These are phyloP conservation scores for Sturmia bella DNA, from an alignment of 2,888 invertebrate genomes.

Conservation along the genomic window DNA sequence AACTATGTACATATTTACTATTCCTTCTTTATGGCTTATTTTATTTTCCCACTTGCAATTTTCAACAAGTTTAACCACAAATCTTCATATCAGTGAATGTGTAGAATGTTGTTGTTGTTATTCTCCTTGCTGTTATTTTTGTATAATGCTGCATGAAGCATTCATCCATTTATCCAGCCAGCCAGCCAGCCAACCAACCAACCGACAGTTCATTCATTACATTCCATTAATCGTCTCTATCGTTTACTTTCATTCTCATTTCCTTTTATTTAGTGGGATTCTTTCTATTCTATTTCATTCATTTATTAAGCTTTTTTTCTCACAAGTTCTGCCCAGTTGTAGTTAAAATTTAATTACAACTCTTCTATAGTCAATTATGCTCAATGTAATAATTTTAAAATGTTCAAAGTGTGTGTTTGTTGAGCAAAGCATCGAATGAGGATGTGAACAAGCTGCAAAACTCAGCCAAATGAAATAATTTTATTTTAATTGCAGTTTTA, in stretches of 20 bases:
- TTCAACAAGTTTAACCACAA: constrained; percentile 64
- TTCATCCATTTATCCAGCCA: neutral
- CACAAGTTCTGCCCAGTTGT: constrained; percentile 42
- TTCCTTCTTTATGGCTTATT: constrained; percentile 21
- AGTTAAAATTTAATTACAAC: constrained; percentile 66
- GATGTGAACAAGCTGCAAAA: constrained; percentile 3
- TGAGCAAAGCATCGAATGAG: neutral
- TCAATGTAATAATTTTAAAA: constrained; percentile 26
- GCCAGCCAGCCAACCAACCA: neutral
- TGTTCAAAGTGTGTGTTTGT: neutral
- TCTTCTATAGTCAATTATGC: constrained; percentile 58
- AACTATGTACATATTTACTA: neutral
- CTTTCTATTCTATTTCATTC: constrained; percentile 28
- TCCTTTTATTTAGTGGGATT: constrained; percentile 35
- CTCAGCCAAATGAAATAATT: constrained; percentile 33
- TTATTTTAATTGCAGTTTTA: constrained; percentile 34
- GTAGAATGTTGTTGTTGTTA: constrained; percentile 1
- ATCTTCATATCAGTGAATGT: constrained; percentile 50
- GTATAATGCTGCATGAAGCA: neutral
- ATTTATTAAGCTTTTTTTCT: constrained; percentile 29
- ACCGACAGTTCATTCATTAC: constrained; percentile 42
- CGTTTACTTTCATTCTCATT: constrained; percentile 44
- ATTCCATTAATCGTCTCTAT: constrained; percentile 31
- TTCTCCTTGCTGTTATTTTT: constrained; percentile 20
- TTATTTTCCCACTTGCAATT: constrained; percentile 55